phyloP scores from a whole-genome alignment of 2,888 invertebrate genomes.

The Clivina fossor region DNA sequence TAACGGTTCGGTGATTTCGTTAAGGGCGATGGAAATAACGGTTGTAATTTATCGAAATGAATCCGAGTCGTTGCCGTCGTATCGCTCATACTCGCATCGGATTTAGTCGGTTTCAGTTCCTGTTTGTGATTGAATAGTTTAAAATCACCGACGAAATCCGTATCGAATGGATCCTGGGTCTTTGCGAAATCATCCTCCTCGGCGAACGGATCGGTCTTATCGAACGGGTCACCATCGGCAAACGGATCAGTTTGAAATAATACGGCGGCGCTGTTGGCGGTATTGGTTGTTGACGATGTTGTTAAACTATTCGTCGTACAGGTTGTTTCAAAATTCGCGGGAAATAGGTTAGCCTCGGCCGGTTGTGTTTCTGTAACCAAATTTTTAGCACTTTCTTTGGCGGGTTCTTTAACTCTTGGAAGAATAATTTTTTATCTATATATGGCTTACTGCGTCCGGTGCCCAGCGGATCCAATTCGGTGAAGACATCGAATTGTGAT shows the following conservation, averaged over 20 bases:
- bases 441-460: slow-evolving; percentile 90
- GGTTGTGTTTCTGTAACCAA: slow-evolving; percentile 56
- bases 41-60: slow-evolving; percentile 37
- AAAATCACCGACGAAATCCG: slow-evolving; percentile 51
- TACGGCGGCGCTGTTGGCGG: slow-evolving; percentile 36
- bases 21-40: slow-evolving; percentile 39
- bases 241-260: slow-evolving; percentile 64
- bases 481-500: slow-evolving; percentile 79
- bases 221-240: slow-evolving; percentile 73
- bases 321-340: slow-evolving; percentile 30
- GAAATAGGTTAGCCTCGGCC: slow-evolving; percentile 25
- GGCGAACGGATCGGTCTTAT: slow-evolving; percentile 67
- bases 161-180: slow-evolving; percentile 64
- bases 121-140: slow-evolving; percentile 42
- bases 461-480: slow-evolving; percentile 90
- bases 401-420: slow-evolving; percentile 93
- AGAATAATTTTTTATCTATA: slow-evolving; percentile 94
- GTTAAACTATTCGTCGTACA: slow-evolving; percentile 28
- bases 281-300: slow-evolving; percentile 36
- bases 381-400: slow-evolving; percentile 89
- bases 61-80: slow-evolving; percentile 32
- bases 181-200: slow-evolving; percentile 59
- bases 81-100: neutral
- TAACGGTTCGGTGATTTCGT: slow-evolving; percentile 46
- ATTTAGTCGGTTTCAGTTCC: slow-evolving; percentile 29